Evolutionary conservation across 2,888 invertebrate genomes (phyloP), one percentile per base, ranked within the genome.

Genomic region (Lampropteryx suffumata): DNA sequence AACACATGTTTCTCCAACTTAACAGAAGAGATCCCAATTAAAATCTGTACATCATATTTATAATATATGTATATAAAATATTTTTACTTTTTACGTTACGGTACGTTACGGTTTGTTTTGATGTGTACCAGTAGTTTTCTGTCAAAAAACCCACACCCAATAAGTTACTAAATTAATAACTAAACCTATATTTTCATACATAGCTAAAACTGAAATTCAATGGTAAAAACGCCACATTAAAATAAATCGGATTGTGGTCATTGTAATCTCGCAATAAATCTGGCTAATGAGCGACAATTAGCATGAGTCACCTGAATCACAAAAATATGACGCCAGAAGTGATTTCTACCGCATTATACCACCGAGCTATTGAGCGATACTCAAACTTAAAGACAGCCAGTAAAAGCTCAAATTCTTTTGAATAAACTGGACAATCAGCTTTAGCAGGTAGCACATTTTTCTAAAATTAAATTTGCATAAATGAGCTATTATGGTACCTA

Each of bases 201-300:
- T 49, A 21, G 35, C 44, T 26, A 36, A 50, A 50, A 45, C 30
- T 50, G 17, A 10, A 49, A 42, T 21, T 17, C 33, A 51, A 49
- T 53, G 35, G 54, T 54, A 43, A 50, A 52, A 57, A 55, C 45
- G 43, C 52, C 46, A 55, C 49, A 39, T 58, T 56, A 36, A 56
- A 53, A 52, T 52, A 47, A 52, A 53, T 53, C 35, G 53, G 17
- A 48, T 48, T 53, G 55, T 43, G 57, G 55, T 51, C 50, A 55
- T 49, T 50, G 47, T 56, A 62, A 65, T 61, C 57, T 56, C 55
- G 36, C 48, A 51, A 60, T 57, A 59, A 63, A 65, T 63, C 60
- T 51, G 50, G 48, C 53, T 65, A 65, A 65, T 65, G 63, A 59
- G 58, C 55, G 58, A 45, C 55, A 47, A 58, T 51, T 24, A 48